Base-by-base conservation (phyloP, 2,113 vertebrate species). In the Antechinus stuartii region DNA sequence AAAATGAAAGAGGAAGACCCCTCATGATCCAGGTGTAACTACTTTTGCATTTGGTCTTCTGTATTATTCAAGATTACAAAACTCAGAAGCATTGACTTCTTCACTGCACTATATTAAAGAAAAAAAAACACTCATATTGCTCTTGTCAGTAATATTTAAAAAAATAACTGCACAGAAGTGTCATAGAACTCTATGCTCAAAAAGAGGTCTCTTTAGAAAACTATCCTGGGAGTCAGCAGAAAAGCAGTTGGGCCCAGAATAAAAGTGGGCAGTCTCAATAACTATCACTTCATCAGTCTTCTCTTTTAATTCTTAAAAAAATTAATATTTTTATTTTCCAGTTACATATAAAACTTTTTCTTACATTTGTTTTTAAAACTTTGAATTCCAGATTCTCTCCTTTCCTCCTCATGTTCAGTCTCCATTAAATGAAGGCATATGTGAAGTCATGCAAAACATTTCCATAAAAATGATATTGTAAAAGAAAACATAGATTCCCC, bases 31-130 rank as follows among this genome's bases (percentile, higher is more conserved):
- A 12, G 10, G 19, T 9, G 1, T 1, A 10, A 23, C 50, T 68
- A 35, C 12, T 89, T 96, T 90, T 55, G 19, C 2, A 22, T 94
- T 90, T 53, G 49, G 9, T 46, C 24, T 76, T 96, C 89, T 90
- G 35, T 5, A 47, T 95, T 95, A 1, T 54, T 93, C 16, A 54
- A n/a, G 53, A 94, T 35, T 12, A 24, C 22, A 89, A 14, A 26
- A 35, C 50, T 14, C 16, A 47, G 61, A 8, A 22, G 25, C 30
- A 56, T 56, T 50, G 49, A 5, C 47, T 54, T 96, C 27, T 46
- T 76, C 25, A 25, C 5, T 94, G 23, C 26, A 50, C 24, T 25
- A 54, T 12, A 90, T 14, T 3, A 23, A 92, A 94, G 47, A 84
- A 84, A 22, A 76, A 19, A 22, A 84, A n/a, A 19, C 16, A 16